Base-by-base conservation (phyloP, 1,140 invertebrate species). In the Sinonovacula constricta region DNA sequence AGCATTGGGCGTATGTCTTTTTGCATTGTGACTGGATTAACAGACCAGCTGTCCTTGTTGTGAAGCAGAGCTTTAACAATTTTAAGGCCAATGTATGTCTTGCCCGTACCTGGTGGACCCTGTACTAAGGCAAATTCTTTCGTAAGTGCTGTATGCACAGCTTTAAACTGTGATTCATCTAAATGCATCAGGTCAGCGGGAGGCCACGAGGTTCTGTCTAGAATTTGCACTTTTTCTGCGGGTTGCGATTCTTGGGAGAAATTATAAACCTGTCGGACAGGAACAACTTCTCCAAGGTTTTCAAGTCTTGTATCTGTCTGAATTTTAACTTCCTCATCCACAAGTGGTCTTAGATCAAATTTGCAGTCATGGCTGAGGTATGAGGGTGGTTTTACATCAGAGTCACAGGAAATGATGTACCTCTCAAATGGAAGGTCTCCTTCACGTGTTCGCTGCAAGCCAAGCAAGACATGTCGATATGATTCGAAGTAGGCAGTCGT, bases 111-210 rank as follows among this genome's bases (percentile, higher is more conserved):
- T 31, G 86, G 89, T 26, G 86, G 92, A 28, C 85, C 93, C 92
- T 97, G 96, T 79, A 97, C 96, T 0, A 97, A 91, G 1, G 93
- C 89, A 57, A 93, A 75, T 79, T 92, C 91, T 67, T 87, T 89
- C 22, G 87, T 91, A 1, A 93, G 83, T 3, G 92, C 91, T 24
- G 81, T 81, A 62, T 86, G 82, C 28, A 93, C 79, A 1, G 93
- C 93, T 33, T 83, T 66, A 72, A 79, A 85, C 81, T 93, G 93
- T 39, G 90, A 90, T n/a, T 86, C 81, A 83, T 93, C 90, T 28
- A 92, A 67, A 57, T 83, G 80, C 1, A 90, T 71, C 26, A 79
- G 57, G 15, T 87, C 76, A 22, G 79, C 66, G 18, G 68, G 68
- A 15, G 91, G 85, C 85, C 90, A 90, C 24, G 14, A 56, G 5